Base-by-base conservation (phyloP, 2,113 vertebrate genomes). In the Ellobius talpinus region DNA sequence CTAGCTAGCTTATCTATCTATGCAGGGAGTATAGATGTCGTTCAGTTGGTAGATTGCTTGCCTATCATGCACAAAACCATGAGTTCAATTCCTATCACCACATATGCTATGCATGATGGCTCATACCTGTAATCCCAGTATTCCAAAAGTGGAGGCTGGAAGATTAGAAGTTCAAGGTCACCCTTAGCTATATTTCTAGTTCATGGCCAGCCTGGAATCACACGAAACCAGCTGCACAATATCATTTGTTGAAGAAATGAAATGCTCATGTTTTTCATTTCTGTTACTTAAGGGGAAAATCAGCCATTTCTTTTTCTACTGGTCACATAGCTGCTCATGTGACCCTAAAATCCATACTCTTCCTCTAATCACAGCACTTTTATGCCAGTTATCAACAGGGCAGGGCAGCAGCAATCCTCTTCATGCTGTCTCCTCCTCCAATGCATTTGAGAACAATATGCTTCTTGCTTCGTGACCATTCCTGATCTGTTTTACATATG, bases 181-280 rank as follows among this genome's bases (percentile, higher is more conserved):
- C 11, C 42, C 10, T 68, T 68, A 10, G 17, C 42, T 68, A 7
- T 50, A 50, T 87, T 66, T 45, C 42, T 68, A 68, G 42, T 33
- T 87, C 66, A 50, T 66, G 82, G 42, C 31, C 84, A 87, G 42
- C 19, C 84, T 87, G 63, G 29, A 45, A 4, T 68, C 47, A 86
- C 63, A 33, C 23, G 19, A 50, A 36, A 70, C 23, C 11, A 26
- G 13, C 12, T 42, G 39, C 14, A 42, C 50, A 65, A 45, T 39
- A 24, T 23, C 63, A 45, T 74, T 86, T 70, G 55, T 42, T 76
- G 17, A 95, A 93, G 24, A 79, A 73, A 63, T 36, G 33, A 85
- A 58, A 47, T 52, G 89, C 85, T 70, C 50, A 33, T 33, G 77
- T 82, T 94, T 96, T 92, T 90, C 47, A 92, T 92, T 88, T 45